Percentiles rank a stretch among this genome's conserved stretches.
These are phyloP conservation scores for Neelides sp. DNA, from an alignment of 1,140 invertebrate genomes.

Conservation along the genomic window DNA sequence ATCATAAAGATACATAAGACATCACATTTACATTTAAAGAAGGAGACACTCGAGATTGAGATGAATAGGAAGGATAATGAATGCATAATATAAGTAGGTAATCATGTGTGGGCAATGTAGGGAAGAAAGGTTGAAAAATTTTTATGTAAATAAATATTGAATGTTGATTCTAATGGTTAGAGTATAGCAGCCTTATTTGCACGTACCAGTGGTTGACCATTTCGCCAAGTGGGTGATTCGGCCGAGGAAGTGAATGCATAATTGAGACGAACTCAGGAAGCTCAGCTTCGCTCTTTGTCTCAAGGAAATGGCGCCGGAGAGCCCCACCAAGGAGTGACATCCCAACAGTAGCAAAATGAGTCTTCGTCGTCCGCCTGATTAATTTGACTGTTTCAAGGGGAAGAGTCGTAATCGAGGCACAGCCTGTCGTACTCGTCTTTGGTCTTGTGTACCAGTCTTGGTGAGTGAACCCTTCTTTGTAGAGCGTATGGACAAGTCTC, in stretches of 20 bases:
- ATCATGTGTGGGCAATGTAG: too few species aligned
- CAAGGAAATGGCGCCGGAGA: conserved; percentile 13
- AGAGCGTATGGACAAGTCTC: conserved; percentile 10
- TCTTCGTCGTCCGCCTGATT: conserved; percentile 14
- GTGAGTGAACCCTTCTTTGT: conserved; percentile 21
- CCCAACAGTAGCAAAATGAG: conserved; percentile 29
- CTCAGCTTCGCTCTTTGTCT: neutral
- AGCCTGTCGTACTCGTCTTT: conserved; percentile 21
- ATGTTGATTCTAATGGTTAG: too few species aligned
- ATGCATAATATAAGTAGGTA: too few species aligned
- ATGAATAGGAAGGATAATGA: too few species aligned
- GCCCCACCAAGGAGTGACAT: conserved; percentile 28
- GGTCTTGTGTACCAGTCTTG: conserved; percentile 18
- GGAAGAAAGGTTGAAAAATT: too few species aligned
- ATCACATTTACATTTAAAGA: too few species aligned
- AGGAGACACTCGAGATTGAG: too few species aligned
- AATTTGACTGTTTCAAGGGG: conserved; percentile 14
- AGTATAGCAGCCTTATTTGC: too few species aligned
- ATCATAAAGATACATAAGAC: too few species aligned
- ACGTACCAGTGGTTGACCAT: conserved; percentile 29
- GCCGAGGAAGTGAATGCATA: conserved; percentile 28
- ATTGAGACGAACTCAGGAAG: conserved; percentile 17
- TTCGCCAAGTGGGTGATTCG: conserved; percentile 22
- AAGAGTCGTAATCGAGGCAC: conserved; percentile 21
- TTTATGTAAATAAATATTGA: too few species aligned